A percentile compares a stretch with the other conserved stretches of the same genome.
Evolutionary conservation across 2,797 vertebrate species (phyloP).

Genomic region (Lagocephalus sceleratus): DNA sequence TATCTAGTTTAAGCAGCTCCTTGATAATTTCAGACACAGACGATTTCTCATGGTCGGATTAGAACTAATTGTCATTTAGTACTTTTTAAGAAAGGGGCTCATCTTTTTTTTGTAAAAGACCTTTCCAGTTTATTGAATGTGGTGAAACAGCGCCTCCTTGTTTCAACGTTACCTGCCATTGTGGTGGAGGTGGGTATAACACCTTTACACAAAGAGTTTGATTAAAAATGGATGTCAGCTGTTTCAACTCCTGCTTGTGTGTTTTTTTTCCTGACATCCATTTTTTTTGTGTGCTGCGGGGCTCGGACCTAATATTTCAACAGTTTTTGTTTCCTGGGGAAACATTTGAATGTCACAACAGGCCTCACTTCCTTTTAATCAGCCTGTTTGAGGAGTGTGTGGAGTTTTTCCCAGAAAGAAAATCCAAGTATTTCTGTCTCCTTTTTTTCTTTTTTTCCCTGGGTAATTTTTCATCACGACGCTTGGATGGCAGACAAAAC

Average conservation of each 20-base stretch:
- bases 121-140: neutral
- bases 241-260: neutral
- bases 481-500: too few relatives aligned
- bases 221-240: neutral
- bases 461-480: too few relatives aligned
- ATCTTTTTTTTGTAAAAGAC: neutral
- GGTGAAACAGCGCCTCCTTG: conserved; percentile 33
- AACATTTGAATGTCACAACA: too few relatives aligned
- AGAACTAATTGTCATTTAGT: neutral
- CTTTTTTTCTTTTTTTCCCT: too few relatives aligned
- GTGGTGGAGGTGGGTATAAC: conserved; percentile 17
- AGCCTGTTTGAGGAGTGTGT: neutral
- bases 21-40: neutral
- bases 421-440: too few relatives aligned
- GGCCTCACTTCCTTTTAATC: neutral
- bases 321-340: too few relatives aligned
- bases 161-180: neutral
- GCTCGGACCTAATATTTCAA: too few relatives aligned
- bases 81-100: too few relatives aligned
- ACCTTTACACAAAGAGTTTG: neutral
- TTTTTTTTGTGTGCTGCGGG: too few relatives aligned
- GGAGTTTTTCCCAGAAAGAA: neutral
- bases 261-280: too few relatives aligned
- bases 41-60: neutral
- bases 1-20: neutral